phyloP scores from a whole-genome alignment of 2,888 invertebrate genomes.

The Nemapogon koenigi region DNA sequence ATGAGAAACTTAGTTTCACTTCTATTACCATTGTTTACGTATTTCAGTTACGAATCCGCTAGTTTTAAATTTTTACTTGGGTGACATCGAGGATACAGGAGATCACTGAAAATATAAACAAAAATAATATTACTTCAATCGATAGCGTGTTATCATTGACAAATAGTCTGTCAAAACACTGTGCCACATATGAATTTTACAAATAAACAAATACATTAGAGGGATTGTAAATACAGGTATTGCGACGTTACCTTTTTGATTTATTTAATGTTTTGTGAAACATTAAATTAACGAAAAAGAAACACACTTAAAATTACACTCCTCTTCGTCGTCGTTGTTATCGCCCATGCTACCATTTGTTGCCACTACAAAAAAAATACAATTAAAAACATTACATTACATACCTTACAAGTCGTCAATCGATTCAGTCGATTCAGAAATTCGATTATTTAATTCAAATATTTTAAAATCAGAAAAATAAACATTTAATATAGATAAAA shows the following conservation, averaged over 20 bases:
- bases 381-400: too few species aligned
- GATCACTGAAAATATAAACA: conserved; percentile 55
- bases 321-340: not conserved
- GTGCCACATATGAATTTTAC: conserved; percentile 5
- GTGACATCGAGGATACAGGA: not conserved
- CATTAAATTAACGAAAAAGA: conserved; percentile 4
- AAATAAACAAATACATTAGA: not conserved
- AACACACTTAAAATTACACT: conserved; percentile 2
- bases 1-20: conserved; percentile 25
- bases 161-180: conserved; percentile 58
- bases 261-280: not conserved
- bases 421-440: too few species aligned
- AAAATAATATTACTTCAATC: conserved; percentile 25
- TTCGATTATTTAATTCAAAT: too few species aligned
- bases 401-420: too few species aligned
- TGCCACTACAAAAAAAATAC: conserved; percentile 6
- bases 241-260: not conserved
- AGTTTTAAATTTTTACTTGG: conserved; percentile 2
- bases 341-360: conserved; percentile 5
- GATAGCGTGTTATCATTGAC: conserved; percentile 28
- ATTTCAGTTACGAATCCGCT: conserved; percentile 10
- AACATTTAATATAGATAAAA: too few species aligned
- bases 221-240: not conserved
- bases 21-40: conserved; percentile 36
- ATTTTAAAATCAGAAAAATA: too few species aligned